Percentiles rank a stretch among this genome's conserved stretches.
Evolutionary conservation across 2,888 invertebrate genomes (phyloP).

Genomic region (Coleophora deauratella): DNA sequence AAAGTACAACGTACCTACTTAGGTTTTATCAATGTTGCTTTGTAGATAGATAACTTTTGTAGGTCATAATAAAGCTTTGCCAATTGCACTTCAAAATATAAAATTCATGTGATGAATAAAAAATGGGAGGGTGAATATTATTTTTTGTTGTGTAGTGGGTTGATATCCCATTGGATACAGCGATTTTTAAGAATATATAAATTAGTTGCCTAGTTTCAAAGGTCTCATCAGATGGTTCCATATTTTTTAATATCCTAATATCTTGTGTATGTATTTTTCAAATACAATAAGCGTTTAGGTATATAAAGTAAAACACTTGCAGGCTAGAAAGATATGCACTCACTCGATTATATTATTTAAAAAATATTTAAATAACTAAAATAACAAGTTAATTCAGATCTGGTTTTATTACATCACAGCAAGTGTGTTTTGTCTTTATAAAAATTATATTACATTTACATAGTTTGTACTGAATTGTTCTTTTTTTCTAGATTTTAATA

Average conservation of each 20-base stretch:
- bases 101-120: not conserved
- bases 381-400: not conserved
- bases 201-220: no score
- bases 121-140: no score
- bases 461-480: no score
- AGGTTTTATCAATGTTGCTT: slow-evolving; percentile 12
- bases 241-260: slow-evolving; percentile 14
- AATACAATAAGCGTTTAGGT: slow-evolving; percentile 7
- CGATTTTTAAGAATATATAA: no score
- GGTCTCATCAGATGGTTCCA: slow-evolving; percentile 8
- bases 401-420: not conserved
- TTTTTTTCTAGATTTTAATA: no score
- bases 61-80: no score
- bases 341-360: no score
- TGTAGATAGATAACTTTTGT: slow-evolving; percentile 17
- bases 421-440: no score
- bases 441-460: no score
- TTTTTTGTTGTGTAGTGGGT: no score
- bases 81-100: slow-evolving; percentile 5
- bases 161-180: no score
- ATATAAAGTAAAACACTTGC: slow-evolving; percentile 1
- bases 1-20: slow-evolving; percentile 23
- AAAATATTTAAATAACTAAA: no score
- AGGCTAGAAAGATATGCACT: slow-evolving; percentile 5
- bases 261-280: not conserved